Evolutionary conservation across 92 coral and sea anemone genomes (phyloP).

Genomic region (Nematostella vectensis): DNA sequence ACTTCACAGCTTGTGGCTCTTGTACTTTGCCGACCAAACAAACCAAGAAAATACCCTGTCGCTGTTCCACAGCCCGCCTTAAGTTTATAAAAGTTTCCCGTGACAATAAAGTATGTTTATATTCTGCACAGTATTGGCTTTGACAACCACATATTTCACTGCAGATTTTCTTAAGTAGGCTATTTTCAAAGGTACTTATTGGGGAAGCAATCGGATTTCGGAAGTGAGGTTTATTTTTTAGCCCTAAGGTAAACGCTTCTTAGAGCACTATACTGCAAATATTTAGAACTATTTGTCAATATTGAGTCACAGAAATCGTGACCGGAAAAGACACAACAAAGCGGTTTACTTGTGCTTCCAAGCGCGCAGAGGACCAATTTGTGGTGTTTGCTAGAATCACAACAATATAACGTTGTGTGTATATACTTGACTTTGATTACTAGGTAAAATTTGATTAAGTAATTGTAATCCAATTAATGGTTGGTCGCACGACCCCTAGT

Average conservation of each 20-base stretch:
- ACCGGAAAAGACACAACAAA: slow-evolving; percentile 10
- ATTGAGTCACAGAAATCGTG: slow-evolving; percentile 6
- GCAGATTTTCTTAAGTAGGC: slow-evolving; percentile 30
- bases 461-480: slow-evolving; percentile 28
- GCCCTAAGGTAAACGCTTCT: slow-evolving; percentile 14
- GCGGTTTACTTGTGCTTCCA: slow-evolving; percentile 4
- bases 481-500: slow-evolving; percentile 2
- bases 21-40: slow-evolving; percentile 14
- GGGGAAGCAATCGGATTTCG: slow-evolving; percentile 35
- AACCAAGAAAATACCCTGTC: slow-evolving; percentile 1
- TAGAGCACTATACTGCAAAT: slow-evolving; percentile 10
- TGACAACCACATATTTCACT: slow-evolving; percentile 42
- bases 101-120: slow-evolving; percentile 25
- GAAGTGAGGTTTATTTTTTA: slow-evolving; percentile 27
- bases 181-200: slow-evolving; percentile 21
- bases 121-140: slow-evolving; percentile 22
- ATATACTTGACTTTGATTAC: slow-evolving; percentile 16
- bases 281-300: slow-evolving; percentile 24
- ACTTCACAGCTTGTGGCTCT: slow-evolving; percentile 15
- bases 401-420: not conserved
- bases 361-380: not conserved
- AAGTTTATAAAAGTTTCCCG: too few species aligned
- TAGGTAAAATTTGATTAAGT: slow-evolving; percentile 25
- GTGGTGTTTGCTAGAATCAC: not conserved
- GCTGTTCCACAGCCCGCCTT: too few species aligned